Conservation (phyloP, 1,140 invertebrate species). For the Halyomorpha halys region DNA sequence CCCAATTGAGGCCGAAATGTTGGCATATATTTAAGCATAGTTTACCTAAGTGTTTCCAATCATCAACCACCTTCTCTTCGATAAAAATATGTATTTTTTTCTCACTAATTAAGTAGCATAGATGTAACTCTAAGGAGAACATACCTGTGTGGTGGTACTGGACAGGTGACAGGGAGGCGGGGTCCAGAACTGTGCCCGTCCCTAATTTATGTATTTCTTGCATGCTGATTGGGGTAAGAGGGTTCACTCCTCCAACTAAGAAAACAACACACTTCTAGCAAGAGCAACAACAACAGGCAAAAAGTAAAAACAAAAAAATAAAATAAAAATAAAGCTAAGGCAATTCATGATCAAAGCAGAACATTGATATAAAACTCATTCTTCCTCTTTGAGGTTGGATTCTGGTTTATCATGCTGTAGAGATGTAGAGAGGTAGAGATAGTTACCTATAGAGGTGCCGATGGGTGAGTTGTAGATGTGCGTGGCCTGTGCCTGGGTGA, state of each 20-base stretch:
- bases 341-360: not conserved
- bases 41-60: too few relatives aligned
- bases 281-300: slow-evolving; percentile 13
- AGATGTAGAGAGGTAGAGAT: not conserved
- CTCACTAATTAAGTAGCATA: too few relatives aligned
- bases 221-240: slow-evolving; percentile 64
- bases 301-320: slow-evolving; percentile 26
- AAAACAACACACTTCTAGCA: slow-evolving; percentile 24
- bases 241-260: slow-evolving; percentile 54
- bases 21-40: too few relatives aligned
- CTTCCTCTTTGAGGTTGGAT: too few relatives aligned
- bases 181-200: slow-evolving; percentile 29
- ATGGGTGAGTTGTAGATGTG: slow-evolving; percentile 65
- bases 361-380: not conserved
- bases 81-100: too few relatives aligned
- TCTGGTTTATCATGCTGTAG: not conserved
- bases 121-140: not conserved
- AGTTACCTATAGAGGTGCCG: slow-evolving; percentile 58
- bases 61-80: too few relatives aligned
- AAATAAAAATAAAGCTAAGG: slow-evolving; percentile 15
- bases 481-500: slow-evolving; percentile 50
- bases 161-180: slow-evolving; percentile 29
- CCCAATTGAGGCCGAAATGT: too few relatives aligned
- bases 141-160: slow-evolving; percentile 31
- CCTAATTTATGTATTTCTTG: slow-evolving; percentile 52